These are phyloP conservation scores for Chaenogobius annularis DNA, from an alignment of 2,113 vertebrate species.

Conservation along the genomic window DNA sequence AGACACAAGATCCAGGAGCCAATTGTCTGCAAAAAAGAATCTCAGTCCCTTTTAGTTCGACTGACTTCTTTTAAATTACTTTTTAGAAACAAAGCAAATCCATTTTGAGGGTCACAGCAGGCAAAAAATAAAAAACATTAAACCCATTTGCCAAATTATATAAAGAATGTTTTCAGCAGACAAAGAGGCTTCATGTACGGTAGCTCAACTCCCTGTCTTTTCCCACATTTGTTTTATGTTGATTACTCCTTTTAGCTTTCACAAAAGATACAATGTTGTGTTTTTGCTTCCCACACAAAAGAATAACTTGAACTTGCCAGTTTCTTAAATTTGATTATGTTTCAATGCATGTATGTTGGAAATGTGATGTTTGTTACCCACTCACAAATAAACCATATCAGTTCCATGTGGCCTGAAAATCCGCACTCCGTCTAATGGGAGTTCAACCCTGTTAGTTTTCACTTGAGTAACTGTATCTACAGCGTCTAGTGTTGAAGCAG, in stretches of 20 bases:
- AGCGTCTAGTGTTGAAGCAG: conserved; percentile 51
- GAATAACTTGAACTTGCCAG: not conserved
- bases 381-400: conserved; percentile 43
- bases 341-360: conserved; percentile 52
- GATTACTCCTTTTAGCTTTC: conserved; percentile 18
- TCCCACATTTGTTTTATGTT: conserved; percentile 13
- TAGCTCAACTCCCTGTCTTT: not conserved
- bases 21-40: not conserved
- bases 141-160: not conserved
- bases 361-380: conserved; percentile 38
- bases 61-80: not conserved
- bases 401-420: conserved; percentile 68
- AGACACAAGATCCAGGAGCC: conserved; percentile 7
- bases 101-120: no score
- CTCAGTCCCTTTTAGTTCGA: not conserved
- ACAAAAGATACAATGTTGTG: conserved; percentile 4
- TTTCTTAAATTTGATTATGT: conserved; percentile 69
- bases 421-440: conserved; percentile 63
- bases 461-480: conserved; percentile 62
- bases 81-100: not conserved
- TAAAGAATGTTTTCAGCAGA: not conserved
- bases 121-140: no score
- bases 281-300: conserved; percentile 64
- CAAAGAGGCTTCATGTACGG: no score
- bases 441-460: conserved; percentile 53